phyloP scores from a whole-genome alignment of 1,140 invertebrate species.

The Helicoverpa zea region DNA sequence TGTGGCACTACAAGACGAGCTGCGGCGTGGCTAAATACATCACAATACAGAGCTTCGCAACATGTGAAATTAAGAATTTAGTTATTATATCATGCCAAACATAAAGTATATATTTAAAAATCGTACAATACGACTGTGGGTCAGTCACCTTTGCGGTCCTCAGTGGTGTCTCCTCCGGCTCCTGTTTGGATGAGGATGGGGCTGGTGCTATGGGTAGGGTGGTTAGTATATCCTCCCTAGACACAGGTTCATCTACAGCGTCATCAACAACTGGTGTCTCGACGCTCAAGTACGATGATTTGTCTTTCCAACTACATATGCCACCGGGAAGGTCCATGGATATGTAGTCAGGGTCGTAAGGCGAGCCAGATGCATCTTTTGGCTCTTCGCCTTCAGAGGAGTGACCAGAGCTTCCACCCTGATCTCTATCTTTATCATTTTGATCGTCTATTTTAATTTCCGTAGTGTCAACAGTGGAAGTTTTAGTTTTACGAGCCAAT shows the following conservation, averaged over 20 bases:
- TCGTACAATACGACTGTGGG: conserved; percentile 84
- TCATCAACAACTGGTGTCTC: conserved; percentile 74
- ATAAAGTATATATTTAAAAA: conserved; percentile 82
- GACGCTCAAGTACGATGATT: conserved; percentile 92
- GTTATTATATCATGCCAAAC: conserved; percentile 86
- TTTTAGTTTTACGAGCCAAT: conserved; percentile 82
- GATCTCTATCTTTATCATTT: conserved; percentile 88
- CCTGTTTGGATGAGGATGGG: conserved; percentile 76
- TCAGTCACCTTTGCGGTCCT: conserved; percentile 83
- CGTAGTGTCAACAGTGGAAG: conserved; percentile 70
- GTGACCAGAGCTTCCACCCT: conserved; percentile 87
- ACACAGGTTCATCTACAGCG: conserved; percentile 53
- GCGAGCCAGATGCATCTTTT: conserved; percentile 72
- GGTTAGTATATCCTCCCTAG: conserved; percentile 84
- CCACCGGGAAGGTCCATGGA: conserved; percentile 92
- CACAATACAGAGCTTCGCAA: conserved; percentile 78
- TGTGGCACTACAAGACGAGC: conserved; percentile 84
- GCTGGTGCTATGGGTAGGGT: conserved; percentile 70
- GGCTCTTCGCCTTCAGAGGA: conserved; percentile 84
- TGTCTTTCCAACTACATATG: conserved; percentile 93
- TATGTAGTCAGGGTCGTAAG: conserved; percentile 89
- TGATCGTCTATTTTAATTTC: conserved; percentile 81
- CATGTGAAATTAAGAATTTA: conserved; percentile 82
- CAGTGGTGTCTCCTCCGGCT: conserved; percentile 68
- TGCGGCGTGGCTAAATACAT: conserved; percentile 71